Evolutionary conservation across 2,888 invertebrate genomes (phyloP), one percentile per base, ranked within the genome.

Genomic region (Eristalis arbustorum): DNA sequence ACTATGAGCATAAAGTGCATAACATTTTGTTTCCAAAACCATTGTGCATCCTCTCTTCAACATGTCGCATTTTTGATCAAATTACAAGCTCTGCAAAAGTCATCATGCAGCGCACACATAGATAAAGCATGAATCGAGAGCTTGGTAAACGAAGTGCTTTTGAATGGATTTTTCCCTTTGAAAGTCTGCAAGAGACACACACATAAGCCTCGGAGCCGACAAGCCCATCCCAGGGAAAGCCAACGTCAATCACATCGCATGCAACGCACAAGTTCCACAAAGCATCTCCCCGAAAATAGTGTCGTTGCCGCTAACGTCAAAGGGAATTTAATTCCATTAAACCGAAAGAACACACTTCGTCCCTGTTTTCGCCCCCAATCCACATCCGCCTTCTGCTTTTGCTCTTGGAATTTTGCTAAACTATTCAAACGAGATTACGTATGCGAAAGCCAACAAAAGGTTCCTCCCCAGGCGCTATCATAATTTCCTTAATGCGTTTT

Each of bases 401-500:
- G 40, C 68, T 69, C 78, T 77, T 40, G 72, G 57, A 64, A 40
- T 57, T n/a, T 28, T 18, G 28, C 34, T 62, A 56, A 25, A 28
- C 61, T 25, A 74, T 63, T 28, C 74, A 68, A 28, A 57, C 10
- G n/a, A 76, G 23, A n/a, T 18, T 28, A 31, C 37, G 23, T 64
- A 57, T 40, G 59, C 81, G 59, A 61, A 76, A 49, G 61, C 28
- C 18, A 42, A 84, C 79, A 74, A 79, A 69, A 84, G 83, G 69
- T 79, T 59, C 13, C 23, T 14, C 66, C 64, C 69, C 49, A 59
- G 61, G 83, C 14, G 69, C 78, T 69, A 69, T n/a, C 49, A 69
- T 84, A 72, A 73, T 61, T 69, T 73, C 14, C 64, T 37, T 79
- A 79, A 79, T 84, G 79, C 79, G 68, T 84, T 79, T 69, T 74